Base-by-base conservation (phyloP, 2,888 invertebrate genomes). In the Melieria omissa region DNA sequence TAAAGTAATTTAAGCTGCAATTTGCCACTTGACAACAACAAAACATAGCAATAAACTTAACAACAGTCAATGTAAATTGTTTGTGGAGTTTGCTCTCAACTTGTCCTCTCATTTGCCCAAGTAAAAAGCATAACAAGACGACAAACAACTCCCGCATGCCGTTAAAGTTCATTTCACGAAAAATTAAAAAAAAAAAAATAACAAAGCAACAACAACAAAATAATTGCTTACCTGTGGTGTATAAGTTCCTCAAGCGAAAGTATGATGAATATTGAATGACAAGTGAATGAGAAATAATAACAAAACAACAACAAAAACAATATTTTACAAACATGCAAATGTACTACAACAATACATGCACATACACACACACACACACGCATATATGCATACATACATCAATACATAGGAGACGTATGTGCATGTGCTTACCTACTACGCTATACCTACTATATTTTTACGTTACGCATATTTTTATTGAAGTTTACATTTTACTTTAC, bases 171-270 rank as follows among this genome's bases (percentile, higher is more conserved):
- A 29, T 29, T 29, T 29, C 6, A 70, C 57, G 58, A 70, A 55
- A 71, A 73, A 73, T 55, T 70, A 74, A 73, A 64, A 73, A 74
- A 70, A 29, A 73, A 70, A 63, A 54, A 74, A 73, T 54, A 74
- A 72, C 47, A 75, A 42, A 69, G 71, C 55, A 72, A 69, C 69
- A 78, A 78, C 76, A 78, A 78, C 73, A 78, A 80, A 80, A 80
- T 83, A 81, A 80, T 83, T 83, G 60, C 60, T 47, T 83, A 81
- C 81, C 83, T 83, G 80, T 83, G 84, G 83, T 84, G 81, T 82
- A 82, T 80, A 84, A 85, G 85, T 85, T 85, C 85, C 85, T 85
- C 80, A 78, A 82, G 78, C 57, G 45, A 66, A 55, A 57, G 58
- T 49, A 66, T 61, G 65, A 58, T 47, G 14, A n/a, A 14, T 47